phyloP scores from a whole-genome alignment of 2,113 vertebrate species.

The Pongo abelii region DNA sequence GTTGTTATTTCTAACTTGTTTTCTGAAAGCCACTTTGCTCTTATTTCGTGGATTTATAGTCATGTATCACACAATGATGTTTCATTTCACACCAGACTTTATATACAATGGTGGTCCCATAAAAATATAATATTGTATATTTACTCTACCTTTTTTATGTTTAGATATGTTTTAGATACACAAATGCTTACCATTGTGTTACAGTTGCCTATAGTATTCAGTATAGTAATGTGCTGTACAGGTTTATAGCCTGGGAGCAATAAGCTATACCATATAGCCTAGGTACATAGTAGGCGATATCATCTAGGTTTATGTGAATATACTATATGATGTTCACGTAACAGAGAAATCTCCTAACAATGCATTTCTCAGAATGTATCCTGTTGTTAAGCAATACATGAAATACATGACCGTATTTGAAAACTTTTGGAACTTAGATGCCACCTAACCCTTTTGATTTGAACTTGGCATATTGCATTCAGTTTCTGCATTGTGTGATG shows the following conservation, averaged over 20 bases:
- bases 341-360: neutral
- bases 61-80: neutral
- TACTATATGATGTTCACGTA: neutral
- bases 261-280: neutral
- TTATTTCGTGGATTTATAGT: conserved; percentile 1
- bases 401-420: neutral
- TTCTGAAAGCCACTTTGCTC: conserved; percentile 28
- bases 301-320: neutral
- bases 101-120: neutral
- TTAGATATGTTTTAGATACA: neutral
- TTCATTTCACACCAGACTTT: neutral
- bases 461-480: conserved; percentile 33
- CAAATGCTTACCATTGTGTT: neutral
- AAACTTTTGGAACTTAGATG: conserved; percentile 36
- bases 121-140: neutral
- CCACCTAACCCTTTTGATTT: conserved; percentile 9
- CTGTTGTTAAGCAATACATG: neutral
- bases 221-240: neutral
- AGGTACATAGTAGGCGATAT: neutral
- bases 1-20: conserved; percentile 48
- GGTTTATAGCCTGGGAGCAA: neutral
- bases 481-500: conserved; percentile 28
- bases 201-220: neutral
- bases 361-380: neutral
- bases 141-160: neutral